A percentile compares a stretch with the other conserved stretches of the same genome.
These are phyloP conservation scores for Gambelia wislizenii DNA, from an alignment of 2,797 vertebrate genomes.

Conservation along the genomic window DNA sequence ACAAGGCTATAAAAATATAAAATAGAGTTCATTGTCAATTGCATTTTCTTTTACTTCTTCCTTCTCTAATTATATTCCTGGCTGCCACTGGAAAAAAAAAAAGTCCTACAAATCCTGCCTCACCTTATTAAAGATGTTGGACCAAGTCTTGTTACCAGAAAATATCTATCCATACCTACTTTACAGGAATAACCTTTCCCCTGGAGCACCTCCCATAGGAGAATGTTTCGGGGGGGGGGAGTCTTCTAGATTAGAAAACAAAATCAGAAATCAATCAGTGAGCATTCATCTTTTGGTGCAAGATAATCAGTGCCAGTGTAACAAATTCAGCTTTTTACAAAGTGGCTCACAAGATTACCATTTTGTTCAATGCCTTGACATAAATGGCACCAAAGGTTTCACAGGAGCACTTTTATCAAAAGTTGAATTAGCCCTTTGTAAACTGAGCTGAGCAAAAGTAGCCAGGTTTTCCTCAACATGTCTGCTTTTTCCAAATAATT, in stretches of 20 bases:
- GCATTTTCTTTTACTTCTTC: not conserved
- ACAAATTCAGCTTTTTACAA: not conserved
- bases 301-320: not conserved
- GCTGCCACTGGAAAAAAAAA: not conserved
- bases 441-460: not conserved
- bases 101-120: not conserved
- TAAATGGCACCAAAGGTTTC: not conserved
- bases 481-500: conserved; percentile 3
- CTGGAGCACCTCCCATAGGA: not conserved
- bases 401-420: rapidly evolving
- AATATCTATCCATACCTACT: not conserved
- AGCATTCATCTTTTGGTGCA: not conserved
- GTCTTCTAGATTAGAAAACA: not conserved
- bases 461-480: not conserved
- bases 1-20: conserved; percentile 82
- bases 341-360: rapidly evolving
- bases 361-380: not conserved
- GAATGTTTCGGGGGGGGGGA: not conserved
- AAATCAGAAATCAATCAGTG: not conserved
- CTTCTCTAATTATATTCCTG: not conserved
- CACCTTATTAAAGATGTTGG: not conserved
- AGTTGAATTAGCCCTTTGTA: not conserved
- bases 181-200: rapidly evolving
- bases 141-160: not conserved
- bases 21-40: not conserved